Evolutionary conservation across 1,140 invertebrate genomes (phyloP).

Genomic region (Anthonomus grandis): DNA sequence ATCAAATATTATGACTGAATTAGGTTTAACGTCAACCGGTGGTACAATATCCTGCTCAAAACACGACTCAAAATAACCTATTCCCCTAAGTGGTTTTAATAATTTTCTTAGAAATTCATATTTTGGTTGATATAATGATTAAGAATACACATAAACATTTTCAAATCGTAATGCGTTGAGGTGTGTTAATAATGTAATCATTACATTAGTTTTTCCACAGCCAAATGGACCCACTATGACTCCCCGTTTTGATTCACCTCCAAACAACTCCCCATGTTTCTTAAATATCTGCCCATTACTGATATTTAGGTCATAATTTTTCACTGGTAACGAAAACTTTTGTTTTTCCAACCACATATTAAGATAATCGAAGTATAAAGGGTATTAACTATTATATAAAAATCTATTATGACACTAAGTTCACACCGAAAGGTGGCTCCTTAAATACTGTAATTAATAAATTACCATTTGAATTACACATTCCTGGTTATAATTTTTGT

Average conservation of each 20-base stretch:
- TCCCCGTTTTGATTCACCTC: constrained; percentile 13
- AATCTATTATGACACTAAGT: no score
- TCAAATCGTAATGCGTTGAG: constrained; percentile 45
- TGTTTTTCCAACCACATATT: no score
- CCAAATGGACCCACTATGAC: constrained; percentile 40
- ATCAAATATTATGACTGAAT: constrained; percentile 47
- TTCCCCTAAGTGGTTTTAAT: constrained; percentile 35
- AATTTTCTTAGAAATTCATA: constrained; percentile 40
- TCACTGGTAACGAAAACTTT: no score
- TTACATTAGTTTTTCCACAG: constrained; percentile 47
- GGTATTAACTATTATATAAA: no score
- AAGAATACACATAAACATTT: constrained; percentile 49
- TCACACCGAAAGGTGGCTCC: no score
- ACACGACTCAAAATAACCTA: constrained; percentile 34
- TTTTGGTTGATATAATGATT: constrained; percentile 45
- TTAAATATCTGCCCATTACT: no score
- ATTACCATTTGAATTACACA: no score
- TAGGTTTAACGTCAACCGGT: constrained; percentile 30
- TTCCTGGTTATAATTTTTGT: no score
- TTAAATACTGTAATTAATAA: no score
- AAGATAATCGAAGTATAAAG: no score
- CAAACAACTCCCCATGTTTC: constrained; percentile 1
- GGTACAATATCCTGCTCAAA: constrained; percentile 35
- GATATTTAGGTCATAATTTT: no score
- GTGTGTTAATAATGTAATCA: constrained; percentile 38